Base-by-base conservation (phyloP, 2,888 invertebrate genomes). In the Rotaria magnacalcarata region DNA sequence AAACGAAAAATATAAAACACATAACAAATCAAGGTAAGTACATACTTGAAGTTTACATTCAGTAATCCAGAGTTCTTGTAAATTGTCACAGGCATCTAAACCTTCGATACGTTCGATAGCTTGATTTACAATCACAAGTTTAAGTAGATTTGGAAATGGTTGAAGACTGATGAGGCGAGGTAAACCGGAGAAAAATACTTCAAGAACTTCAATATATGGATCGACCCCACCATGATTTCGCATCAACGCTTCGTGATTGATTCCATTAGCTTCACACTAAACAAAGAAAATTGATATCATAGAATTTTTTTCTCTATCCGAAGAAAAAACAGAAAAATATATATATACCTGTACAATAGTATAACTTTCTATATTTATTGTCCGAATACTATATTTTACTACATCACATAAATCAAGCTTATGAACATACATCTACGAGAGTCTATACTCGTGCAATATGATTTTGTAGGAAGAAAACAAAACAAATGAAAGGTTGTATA, bases 121-220 rank as follows among this genome's bases (percentile, higher is more conserved):
- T 86, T 89, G 89, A 34, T 88, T 88, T 10, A 89, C 87, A 54
- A 89, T 88, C 47, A 88, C 88, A 34, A 90, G 88, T 16, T 89
- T 89, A 47, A 88, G 88, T 58, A 91, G 88, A 87, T 90, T 89
- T 19, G 90, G 90, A 88, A 91, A 91, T 85, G 89, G 87, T 56
- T 89, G 87, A 86, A 91, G 88, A 47, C 90, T 90, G 47, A 89
- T 87, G 52, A 91, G 89, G 80, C 89, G 88, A 7, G 90, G 89
- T 87, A 89, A 90, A 4, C 91, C 90, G 52, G 90, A 89, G 88
- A 91, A 91, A 87, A 91, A 91, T 89, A 90, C 90, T 87, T 91
- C 91, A 86, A 91, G 85, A 19, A 88, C 85, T n/a, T 88, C 87
- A 52, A 89, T 88, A 52, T 88, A 88, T 52, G 85, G 11, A 58